Base-by-base conservation (phyloP, 2,888 invertebrate genomes). In the Macaria notata region DNA sequence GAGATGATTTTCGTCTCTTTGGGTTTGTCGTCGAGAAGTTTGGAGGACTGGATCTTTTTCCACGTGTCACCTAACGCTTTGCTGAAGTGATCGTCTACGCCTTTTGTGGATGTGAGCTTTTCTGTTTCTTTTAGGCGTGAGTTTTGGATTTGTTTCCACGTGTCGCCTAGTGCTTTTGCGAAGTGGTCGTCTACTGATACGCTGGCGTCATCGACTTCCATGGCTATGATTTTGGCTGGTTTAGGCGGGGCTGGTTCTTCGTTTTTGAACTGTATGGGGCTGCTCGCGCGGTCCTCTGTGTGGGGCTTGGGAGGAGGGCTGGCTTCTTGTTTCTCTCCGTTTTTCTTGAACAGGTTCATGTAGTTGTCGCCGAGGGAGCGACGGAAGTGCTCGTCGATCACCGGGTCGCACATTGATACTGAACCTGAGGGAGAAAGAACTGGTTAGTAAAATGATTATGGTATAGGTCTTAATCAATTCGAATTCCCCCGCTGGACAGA, bases 371-470 rank as follows among this genome's bases (percentile, higher is more conserved):
- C 98, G 63, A 98, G 92, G 1, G 98, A 98, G 62, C 98, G 94
- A 56, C 98, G 93, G 88, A 98, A 98, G 87, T 98, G 98, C 81
- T 98, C 98, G 86, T 98, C 98, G 75, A 98, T 98, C 55, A 96
- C 97, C 8, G 97, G 96, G 84, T 98, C 98, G 85, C 96, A 96
- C 93, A 95, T 94, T 9, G 95, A 94, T 80, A 94, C 93, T 42
- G 94, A 93, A 73, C 95, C 95, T 95, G 85, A 3, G 59, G 59
- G 36, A 76, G 55, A 44, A 47, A 45, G 53, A 19, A 19, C 19
- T 19, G 19, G 19, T 19, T 19, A 1, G 19, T 19, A 19, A 19
- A 19, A 19, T 19, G 19, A 19, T 19, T 19, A 19, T 1, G 19
- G 19, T n/a, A 19, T 19, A 19, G 1, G 19, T 2, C 2, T 19